A percentile compares a stretch with the other conserved stretches of the same genome.
These are phyloP conservation scores for Ammospiza nelsoni DNA, from an alignment of 2,113 vertebrate genomes.

Conservation along the genomic window DNA sequence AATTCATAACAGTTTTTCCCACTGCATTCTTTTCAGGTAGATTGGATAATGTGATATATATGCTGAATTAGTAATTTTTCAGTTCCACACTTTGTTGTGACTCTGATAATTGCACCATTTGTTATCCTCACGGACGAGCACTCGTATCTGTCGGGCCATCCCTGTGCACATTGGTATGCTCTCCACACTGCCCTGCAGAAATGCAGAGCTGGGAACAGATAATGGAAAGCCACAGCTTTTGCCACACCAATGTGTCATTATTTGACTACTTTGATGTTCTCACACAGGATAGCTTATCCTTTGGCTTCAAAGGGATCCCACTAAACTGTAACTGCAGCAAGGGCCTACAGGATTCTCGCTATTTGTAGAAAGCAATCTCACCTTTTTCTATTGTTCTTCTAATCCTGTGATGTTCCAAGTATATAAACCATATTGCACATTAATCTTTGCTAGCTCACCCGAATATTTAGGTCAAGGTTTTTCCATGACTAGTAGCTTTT, in stretches of 20 bases:
- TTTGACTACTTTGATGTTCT: conserved; percentile 34
- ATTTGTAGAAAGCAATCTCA: neutral
- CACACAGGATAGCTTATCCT: neutral
- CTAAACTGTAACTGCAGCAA: neutral
- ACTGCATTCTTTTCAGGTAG: neutral
- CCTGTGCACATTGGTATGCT: neutral
- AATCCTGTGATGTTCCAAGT: neutral
- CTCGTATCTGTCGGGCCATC: fast-evolving
- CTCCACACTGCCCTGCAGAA: neutral
- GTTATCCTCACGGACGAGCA: fast-evolving
- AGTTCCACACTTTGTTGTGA: neutral
- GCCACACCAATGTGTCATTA: neutral
- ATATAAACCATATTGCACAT: neutral
- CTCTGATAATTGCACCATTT: neutral
- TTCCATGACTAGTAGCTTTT: neutral
- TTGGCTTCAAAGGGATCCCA: conserved; percentile 24
- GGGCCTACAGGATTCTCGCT: neutral
- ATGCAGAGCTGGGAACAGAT: neutral
- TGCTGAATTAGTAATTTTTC: neutral
- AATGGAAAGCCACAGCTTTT: neutral
- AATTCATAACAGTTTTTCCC: neutral
- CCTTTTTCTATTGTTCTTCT: neutral
- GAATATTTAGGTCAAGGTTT: neutral
- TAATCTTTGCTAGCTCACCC: neutral
- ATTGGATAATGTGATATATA: neutral